These are phyloP conservation scores for Petrolisthes manimaculis DNA, from an alignment of 2,888 invertebrate species.

Conservation along the genomic window DNA sequence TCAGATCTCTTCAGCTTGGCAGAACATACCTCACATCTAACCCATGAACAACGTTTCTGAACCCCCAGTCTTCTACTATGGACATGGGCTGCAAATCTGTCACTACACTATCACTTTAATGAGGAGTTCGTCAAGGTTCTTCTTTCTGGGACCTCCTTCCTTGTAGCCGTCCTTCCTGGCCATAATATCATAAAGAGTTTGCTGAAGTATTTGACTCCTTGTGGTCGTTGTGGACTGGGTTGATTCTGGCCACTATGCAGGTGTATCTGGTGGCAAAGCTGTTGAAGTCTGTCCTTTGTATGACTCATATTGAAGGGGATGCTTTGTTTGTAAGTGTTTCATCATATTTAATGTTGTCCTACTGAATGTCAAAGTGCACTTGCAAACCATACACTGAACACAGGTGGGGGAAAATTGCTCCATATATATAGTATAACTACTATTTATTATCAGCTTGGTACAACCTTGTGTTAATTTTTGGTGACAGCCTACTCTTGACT, in stretches of 20 bases:
- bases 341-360: too few relatives aligned
- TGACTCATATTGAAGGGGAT: constrained; percentile 7
- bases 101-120: constrained; percentile 15
- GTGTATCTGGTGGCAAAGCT: not conserved
- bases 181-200: constrained; percentile 3
- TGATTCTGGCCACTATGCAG: not conserved
- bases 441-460: too few relatives aligned
- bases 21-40: constrained; percentile 27
- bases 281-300: constrained; percentile 8
- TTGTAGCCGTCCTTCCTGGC: constrained; percentile 2
- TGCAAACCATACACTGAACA: too few relatives aligned
- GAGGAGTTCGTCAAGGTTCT: constrained; percentile 16
- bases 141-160: constrained; percentile 1
- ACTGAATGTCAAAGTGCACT: not conserved
- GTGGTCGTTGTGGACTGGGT: not conserved
- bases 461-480: too few relatives aligned
- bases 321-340: not conserved
- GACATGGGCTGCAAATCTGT: constrained; percentile 23
- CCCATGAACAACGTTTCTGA: not conserved
- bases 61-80: constrained; percentile 12
- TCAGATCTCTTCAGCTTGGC: constrained; percentile 16
- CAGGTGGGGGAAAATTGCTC: too few relatives aligned
- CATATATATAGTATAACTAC: too few relatives aligned
- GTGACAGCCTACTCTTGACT: too few relatives aligned
- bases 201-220: not conserved